Conservation (phyloP, 2,113 vertebrate genomes). For the Sinocyclocheilus rhinocerous region DNA sequence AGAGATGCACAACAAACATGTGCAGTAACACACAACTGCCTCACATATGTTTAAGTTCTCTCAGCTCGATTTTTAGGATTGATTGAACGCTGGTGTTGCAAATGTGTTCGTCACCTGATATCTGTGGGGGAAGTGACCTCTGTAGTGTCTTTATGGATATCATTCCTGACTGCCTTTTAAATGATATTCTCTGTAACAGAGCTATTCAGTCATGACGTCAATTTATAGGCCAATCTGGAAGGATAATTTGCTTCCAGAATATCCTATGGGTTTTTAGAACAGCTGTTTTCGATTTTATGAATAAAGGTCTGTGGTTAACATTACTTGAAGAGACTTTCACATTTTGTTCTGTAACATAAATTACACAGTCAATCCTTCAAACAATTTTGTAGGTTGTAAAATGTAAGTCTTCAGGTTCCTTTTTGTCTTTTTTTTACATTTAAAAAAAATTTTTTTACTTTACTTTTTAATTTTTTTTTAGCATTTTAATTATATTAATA, state of each 20-base stretch:
- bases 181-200: neutral
- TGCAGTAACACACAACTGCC: slow-evolving; percentile 22
- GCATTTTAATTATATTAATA: neutral
- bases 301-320: neutral
- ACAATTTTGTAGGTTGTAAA: neutral
- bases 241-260: neutral
- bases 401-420: neutral
- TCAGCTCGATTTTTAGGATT: neutral
- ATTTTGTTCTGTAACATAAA: neutral
- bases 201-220: neutral
- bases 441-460: too few relatives aligned
- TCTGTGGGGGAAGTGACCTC: neutral
- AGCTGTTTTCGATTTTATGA: neutral
- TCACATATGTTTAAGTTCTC: neutral
- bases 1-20: slow-evolving; percentile 44
- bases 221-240: neutral
- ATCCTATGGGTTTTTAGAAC: neutral
- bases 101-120: slow-evolving; percentile 7
- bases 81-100: neutral
- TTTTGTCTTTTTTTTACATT: neutral
- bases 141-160: neutral
- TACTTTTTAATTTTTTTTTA: neutral
- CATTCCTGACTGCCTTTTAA: neutral
- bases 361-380: neutral
- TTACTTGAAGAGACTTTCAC: neutral